phyloP scores from a whole-genome alignment of 2,797 vertebrate species.

The Sebastes iracundus region DNA sequence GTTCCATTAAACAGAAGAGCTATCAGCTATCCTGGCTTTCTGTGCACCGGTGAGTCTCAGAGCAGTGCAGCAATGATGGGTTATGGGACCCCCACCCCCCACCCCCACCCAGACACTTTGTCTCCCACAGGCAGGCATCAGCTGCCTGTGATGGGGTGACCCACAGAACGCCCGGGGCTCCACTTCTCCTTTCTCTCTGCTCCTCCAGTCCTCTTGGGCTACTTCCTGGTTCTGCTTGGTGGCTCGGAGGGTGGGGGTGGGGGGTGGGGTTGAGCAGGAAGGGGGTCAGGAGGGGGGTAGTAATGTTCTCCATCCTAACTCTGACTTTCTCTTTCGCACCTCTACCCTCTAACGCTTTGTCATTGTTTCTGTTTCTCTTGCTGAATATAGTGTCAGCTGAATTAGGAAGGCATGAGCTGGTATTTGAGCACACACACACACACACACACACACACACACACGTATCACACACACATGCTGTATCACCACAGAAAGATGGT shows the following conservation, averaged over 20 bases:
- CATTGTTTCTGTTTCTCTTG: not conserved
- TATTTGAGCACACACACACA: too few species aligned
- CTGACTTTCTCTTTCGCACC: conserved; percentile 10
- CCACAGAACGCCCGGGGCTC: conserved; percentile 50
- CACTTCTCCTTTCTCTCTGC: conserved; percentile 53
- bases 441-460: too few species aligned
- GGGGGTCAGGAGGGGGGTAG: not conserved
- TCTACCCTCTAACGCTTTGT: not conserved
- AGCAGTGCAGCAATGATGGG: conserved; percentile 51
- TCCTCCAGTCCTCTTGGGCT: conserved; percentile 33
- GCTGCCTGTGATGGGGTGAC: conserved; percentile 65
- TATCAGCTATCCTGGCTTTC: conserved; percentile 29
- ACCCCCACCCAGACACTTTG: conserved; percentile 31
- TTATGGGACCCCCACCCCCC: conserved; percentile 32
- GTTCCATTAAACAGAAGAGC: conserved; percentile 25
- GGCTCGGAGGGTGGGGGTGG: not conserved
- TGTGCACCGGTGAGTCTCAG: conserved; percentile 44
- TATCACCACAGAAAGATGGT: not conserved
- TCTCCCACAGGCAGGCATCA: conserved; percentile 60
- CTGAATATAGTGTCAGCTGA: not conserved
- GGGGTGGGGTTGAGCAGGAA: not conserved
- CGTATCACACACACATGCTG: too few species aligned
- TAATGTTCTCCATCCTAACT: not conserved
- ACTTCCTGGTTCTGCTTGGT: conserved; percentile 35
- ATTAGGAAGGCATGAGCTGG: not conserved